phyloP scores from a whole-genome alignment of 1,140 invertebrate genomes.

The Drosophila nasuta region DNA sequence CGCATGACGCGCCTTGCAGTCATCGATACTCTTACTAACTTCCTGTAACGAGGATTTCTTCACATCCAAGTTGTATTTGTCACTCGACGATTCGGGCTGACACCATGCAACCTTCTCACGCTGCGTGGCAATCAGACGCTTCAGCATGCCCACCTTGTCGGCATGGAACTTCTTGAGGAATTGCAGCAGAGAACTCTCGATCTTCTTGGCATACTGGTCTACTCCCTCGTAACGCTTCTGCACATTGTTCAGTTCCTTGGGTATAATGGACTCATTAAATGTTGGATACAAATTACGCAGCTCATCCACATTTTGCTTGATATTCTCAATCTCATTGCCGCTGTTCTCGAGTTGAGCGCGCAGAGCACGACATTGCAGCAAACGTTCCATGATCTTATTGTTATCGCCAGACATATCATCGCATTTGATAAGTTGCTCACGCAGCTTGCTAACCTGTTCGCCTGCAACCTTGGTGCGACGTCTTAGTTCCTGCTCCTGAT shows the following conservation, averaged over 20 bases:
- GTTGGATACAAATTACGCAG: conserved; percentile 92
- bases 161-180: conserved; percentile 95
- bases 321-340: conserved; percentile 88
- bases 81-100: conserved; percentile 93
- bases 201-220: conserved; percentile 91
- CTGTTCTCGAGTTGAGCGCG: conserved; percentile 89
- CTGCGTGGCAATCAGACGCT: conserved; percentile 91
- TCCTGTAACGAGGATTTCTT: conserved; percentile 93
- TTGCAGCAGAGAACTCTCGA: conserved; percentile 91
- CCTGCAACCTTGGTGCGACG: conserved; percentile 89
- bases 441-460: conserved; percentile 90
- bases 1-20: conserved; percentile 88
- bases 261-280: conserved; percentile 90
- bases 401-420: conserved; percentile 96
- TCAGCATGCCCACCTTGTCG: conserved; percentile 92
- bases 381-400: conserved; percentile 91
- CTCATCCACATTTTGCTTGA: conserved; percentile 89
- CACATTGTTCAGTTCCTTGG: conserved; percentile 92
- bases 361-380: conserved; percentile 90
- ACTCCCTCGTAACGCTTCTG: conserved; percentile 92
- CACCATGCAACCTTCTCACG: conserved; percentile 97
- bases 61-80: conserved; percentile 96
- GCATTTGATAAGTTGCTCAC: conserved; percentile 95
- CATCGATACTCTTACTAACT: conserved; percentile 89
- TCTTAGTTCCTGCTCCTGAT: conserved; percentile 90